Evolutionary conservation across 2,113 vertebrate species (phyloP), one percentile per base, ranked within the genome.

Genomic region (Desmodus rotundus): DNA sequence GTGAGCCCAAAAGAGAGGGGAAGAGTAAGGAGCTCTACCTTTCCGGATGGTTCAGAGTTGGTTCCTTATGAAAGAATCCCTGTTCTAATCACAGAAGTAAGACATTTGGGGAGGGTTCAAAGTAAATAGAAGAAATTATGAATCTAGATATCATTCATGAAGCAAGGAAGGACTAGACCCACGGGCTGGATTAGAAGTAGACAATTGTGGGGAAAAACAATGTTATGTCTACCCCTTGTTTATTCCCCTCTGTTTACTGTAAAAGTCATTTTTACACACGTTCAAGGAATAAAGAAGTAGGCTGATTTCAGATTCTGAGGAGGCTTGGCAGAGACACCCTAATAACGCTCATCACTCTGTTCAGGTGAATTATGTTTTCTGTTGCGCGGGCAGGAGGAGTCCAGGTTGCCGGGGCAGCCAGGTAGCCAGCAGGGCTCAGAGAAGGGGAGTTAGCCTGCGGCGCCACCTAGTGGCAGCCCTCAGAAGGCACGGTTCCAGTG

Each of bases 381-480:
- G 83, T n/a, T 87, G 56, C 9, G 24, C 58, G 12, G 58, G 45
- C 67, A 3, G 22, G 50, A 52, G 31, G 20, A 28, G 6, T 4
- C 13, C 80, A 4, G 28, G 54, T 24, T 3, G 8, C 56, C 56
- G 24, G 24, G 54, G 52, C 5, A 7, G 17, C 56, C 24, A 22
- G 20, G 54, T 5, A 6, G 50, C 54, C 54, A 24, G 22, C 26
- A 12, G 1, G 7, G 0, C 10, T 13, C 11, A 4, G 22, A 56
- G 26, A 26, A 33, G 45, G 36, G 7, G n/a, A 20, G 33, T 93
- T 87, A 38, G 83, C 50, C 52, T 72, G 78, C 65, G 2, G 0
- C 43, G 70, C 97, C 95, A 72, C 61, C 97, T 97, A 89, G 90
- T 67, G 97, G 96, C 87, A 3, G 0, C 1, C 13, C 0, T 43